A percentile compares a stretch with the other conserved stretches of the same genome.
Conservation (phyloP, 2,888 invertebrate genomes). For the Drosophila recens region DNA sequence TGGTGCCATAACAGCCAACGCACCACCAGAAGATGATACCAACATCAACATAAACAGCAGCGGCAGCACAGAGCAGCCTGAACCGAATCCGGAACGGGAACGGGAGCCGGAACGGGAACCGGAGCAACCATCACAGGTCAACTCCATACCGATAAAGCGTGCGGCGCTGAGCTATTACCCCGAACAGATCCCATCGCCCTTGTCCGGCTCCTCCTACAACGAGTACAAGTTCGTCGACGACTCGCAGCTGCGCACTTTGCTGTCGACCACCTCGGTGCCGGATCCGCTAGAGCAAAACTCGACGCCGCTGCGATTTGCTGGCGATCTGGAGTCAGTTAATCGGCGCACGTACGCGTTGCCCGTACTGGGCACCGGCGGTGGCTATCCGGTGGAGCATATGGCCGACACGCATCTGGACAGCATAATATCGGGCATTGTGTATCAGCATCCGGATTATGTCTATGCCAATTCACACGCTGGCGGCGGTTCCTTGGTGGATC, state of each 20-base stretch:
- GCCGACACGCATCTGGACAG: conserved; percentile 77
- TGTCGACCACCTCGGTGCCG: conserved; percentile 71
- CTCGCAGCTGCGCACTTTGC: conserved; percentile 66
- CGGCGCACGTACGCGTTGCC: conserved; percentile 31
- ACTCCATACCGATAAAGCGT: conserved; percentile 52
- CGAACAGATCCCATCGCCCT: conserved; percentile 54
- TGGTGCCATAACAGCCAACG: conserved; percentile 36
- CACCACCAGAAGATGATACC: conserved; percentile 21
- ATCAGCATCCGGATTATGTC: conserved; percentile 79
- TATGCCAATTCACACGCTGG: conserved; percentile 64
- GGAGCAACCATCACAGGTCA: conserved; percentile 16
- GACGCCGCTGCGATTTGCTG: conserved; percentile 70
- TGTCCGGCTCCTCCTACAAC: conserved; percentile 45
- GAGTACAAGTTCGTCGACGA: conserved; percentile 81
- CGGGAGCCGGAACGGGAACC: background rate
- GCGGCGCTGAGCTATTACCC: conserved; percentile 52
- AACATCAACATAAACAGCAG: background rate
- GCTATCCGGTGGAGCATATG: conserved; percentile 66
- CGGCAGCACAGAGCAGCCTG: conserved; percentile 18
- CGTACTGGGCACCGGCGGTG: conserved; percentile 34
- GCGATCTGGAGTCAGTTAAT: conserved; percentile 55
- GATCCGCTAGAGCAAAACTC: conserved; percentile 65
- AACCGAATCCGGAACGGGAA: conserved; percentile 1
- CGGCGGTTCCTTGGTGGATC: conserved; percentile 76
- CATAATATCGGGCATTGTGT: conserved; percentile 79